Evolutionary conservation across 1,140 invertebrate genomes (phyloP), one percentile per base, ranked within the genome.

Genomic region (Caenorhabditis latens): DNA sequence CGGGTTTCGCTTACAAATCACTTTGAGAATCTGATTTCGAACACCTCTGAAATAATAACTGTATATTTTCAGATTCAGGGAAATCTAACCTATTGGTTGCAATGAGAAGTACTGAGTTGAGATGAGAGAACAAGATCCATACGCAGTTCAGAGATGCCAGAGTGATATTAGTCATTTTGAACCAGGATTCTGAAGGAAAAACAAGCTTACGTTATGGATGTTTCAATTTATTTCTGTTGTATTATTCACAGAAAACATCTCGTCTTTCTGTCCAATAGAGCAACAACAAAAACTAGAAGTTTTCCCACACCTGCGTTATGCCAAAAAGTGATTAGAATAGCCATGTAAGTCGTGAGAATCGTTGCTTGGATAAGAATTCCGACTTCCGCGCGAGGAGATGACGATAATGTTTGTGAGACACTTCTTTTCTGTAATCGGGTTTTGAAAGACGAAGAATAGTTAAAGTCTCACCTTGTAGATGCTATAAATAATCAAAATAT

Each of bases 291-390:
- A 21, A 5, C 16, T 7, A 58, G 1, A 63, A 48, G 24, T 50
- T 79, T 79, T 79, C 46, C 21, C 71, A 79, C 71, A 79, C 71
- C 71, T 79, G 71, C 71, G n/a, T 79, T 79, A 24, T 79, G 71
- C 71, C 71, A 79, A 21, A 79, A 79, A 50, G 71, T 79, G 46
- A 79, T 79, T 46, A 79, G 24, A 50, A 79, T 48, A 79, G 71
- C 71, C 71, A 79, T 79, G 21, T 79, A 79, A 9, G 71, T 50
- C 71, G 71, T 79, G 71, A 79, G 71, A 79, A 79, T 79, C 46
- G 71, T 50, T n/a, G 71, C 71, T 9, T 79, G 71, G 11, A 79
- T 13, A 43, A 79, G 71, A 42, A 79, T 79, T 50, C 71, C 71
- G 9, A 79, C 21, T 79, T 79, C 71, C 2, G 46, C 53, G 1